These are phyloP conservation scores for Trinorchestia longiramus DNA, from an alignment of 1,140 invertebrate genomes.

Conservation along the genomic window DNA sequence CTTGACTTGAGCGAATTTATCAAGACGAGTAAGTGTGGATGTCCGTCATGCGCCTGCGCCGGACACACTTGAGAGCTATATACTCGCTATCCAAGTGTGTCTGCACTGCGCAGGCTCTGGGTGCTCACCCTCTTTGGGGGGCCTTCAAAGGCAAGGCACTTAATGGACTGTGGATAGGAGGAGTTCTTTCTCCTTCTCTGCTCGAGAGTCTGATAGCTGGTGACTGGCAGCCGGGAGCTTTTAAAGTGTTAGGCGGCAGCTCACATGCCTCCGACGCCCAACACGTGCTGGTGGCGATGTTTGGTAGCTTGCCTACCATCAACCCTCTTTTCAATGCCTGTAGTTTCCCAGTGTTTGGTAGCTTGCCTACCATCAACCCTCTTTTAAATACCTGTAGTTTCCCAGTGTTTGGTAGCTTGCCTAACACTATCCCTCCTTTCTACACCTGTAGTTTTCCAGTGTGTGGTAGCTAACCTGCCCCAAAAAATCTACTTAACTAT, in stretches of 20 bases:
- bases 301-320: background rate
- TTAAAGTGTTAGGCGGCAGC: slow-evolving; percentile 15
- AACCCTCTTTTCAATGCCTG: background rate
- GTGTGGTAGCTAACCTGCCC: background rate
- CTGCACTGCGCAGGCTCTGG: background rate
- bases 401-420: background rate
- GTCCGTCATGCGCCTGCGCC: too few species aligned
- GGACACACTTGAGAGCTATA: background rate
- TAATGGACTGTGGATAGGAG: slow-evolving; percentile 3
- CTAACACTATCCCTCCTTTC: background rate
- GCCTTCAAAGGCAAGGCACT: background rate
- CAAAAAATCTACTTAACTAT: background rate
- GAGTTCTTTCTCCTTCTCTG: background rate
- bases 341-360: background rate
- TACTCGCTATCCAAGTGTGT: background rate
- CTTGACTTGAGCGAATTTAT: background rate
- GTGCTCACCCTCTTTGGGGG: background rate
- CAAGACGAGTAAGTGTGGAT: background rate
- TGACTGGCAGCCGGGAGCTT: slow-evolving; percentile 31
- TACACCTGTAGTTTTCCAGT: background rate
- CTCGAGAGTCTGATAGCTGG: slow-evolving; percentile 4
- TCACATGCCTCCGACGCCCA: background rate
- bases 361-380: background rate
- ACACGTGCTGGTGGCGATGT: background rate
- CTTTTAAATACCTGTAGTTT: background rate